phyloP scores from a whole-genome alignment of 2,888 invertebrate species.

The Argyra leucocephala region DNA sequence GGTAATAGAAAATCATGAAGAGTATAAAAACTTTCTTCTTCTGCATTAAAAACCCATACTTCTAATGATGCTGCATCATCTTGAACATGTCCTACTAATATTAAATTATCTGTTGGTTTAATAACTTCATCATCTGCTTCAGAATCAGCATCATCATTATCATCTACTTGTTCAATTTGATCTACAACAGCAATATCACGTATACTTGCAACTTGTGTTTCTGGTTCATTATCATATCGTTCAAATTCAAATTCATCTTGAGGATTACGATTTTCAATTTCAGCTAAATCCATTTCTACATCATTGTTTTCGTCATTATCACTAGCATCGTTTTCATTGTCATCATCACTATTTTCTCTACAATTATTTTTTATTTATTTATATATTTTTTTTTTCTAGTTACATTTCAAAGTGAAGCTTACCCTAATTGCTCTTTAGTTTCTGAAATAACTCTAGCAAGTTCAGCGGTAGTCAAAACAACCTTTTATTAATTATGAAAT shows the following conservation, averaged over 20 bases:
- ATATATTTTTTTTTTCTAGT: neutral
- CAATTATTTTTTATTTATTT: constrained; percentile 8
- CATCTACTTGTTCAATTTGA: constrained; percentile 32
- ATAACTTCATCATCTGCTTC: constrained; percentile 86
- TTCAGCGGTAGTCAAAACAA: constrained; percentile 66
- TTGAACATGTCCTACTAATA: constrained; percentile 77
- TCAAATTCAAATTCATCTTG: constrained; percentile 65
- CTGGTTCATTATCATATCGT: constrained; percentile 57
- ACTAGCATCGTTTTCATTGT: constrained; percentile 43
- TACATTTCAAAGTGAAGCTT: constrained; percentile 33
- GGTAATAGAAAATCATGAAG: constrained; percentile 89
- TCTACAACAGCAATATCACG: constrained; percentile 41
- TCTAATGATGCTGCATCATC: constrained; percentile 80
- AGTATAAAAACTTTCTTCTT: constrained; percentile 79
- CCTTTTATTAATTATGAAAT: constrained; percentile 43
- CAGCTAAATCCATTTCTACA: constrained; percentile 30
- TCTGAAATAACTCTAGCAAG: constrained; percentile 65
- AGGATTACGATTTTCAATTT: constrained; percentile 41
- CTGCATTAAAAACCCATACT: constrained; percentile 85
- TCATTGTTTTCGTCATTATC: constrained; percentile 28
- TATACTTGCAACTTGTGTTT: constrained; percentile 36
- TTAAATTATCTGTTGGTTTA: constrained; percentile 77
- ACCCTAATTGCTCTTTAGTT: constrained; percentile 58
- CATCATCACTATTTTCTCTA: constrained; percentile 24
- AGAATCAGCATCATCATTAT: constrained; percentile 49